phyloP scores from a whole-genome alignment of 2,797 vertebrate species.

The Aselliscus stoliczkanus region DNA sequence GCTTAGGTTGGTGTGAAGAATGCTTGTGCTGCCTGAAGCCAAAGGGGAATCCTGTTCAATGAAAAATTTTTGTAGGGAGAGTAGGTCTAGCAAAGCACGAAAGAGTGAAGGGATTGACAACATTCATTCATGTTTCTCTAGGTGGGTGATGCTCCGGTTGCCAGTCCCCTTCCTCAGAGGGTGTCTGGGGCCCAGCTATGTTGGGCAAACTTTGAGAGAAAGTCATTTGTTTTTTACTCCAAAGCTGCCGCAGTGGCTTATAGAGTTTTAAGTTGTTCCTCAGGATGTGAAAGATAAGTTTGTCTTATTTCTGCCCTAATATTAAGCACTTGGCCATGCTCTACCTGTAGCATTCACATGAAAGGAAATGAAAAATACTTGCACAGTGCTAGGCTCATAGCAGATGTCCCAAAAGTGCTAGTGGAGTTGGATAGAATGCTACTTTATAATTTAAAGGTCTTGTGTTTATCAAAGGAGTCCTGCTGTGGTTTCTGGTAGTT shows the following conservation, averaged over 20 bases:
- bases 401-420: neutral
- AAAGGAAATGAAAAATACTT: neutral
- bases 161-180: neutral
- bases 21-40: neutral
- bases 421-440: neutral
- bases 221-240: neutral
- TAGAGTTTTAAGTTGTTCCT: neutral
- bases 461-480: neutral
- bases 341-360: neutral
- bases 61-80: neutral
- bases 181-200: accelerated
- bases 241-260: neutral
- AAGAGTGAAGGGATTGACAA: neutral
- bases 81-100: neutral
- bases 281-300: neutral
- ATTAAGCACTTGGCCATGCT: neutral
- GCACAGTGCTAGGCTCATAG: neutral
- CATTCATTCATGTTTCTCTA: neutral
- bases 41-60: neutral
- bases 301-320: neutral
- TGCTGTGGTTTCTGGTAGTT: neutral
- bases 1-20: neutral
- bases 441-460: neutral
- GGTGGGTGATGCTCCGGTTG: neutral
- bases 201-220: neutral